Conservation (phyloP, 2,888 invertebrate species). For the Octodonta nipae region DNA sequence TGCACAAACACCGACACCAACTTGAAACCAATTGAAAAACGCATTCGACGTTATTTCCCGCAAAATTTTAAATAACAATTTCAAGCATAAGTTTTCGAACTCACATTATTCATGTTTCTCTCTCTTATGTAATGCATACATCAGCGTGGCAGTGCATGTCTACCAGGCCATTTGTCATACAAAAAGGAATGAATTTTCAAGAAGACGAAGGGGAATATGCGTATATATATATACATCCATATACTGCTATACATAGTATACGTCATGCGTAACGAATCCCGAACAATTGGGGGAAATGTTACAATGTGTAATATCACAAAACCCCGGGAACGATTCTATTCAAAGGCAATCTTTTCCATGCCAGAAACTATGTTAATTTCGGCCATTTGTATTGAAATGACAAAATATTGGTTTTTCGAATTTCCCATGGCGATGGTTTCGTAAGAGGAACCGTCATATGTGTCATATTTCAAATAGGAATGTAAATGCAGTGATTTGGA, state of each 20-base stretch:
- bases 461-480: no score
- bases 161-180: constrained; percentile 21
- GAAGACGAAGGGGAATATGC: background rate
- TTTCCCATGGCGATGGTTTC: no score
- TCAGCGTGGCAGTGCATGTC: constrained; percentile 10
- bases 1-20: no score
- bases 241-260: no score
- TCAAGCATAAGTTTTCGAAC: constrained; percentile 2
- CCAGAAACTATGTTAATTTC: no score
- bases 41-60: no score
- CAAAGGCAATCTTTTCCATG: no score
- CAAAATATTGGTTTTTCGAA: background rate
- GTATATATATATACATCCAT: constrained; percentile 6
- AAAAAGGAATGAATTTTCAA: constrained; percentile 20
- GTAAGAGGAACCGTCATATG: no score
- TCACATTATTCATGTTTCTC: constrained; percentile 9
- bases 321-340: no score
- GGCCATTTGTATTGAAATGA: background rate
- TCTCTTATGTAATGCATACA: constrained; percentile 9
- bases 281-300: background rate
- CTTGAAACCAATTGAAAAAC: no score
- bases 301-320: background rate
- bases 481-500: no score
- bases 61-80: constrained; percentile 1
- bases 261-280: background rate